These are phyloP conservation scores for Cremastinae sp. DNA, from an alignment of 2,888 invertebrate species.

Conservation along the genomic window DNA sequence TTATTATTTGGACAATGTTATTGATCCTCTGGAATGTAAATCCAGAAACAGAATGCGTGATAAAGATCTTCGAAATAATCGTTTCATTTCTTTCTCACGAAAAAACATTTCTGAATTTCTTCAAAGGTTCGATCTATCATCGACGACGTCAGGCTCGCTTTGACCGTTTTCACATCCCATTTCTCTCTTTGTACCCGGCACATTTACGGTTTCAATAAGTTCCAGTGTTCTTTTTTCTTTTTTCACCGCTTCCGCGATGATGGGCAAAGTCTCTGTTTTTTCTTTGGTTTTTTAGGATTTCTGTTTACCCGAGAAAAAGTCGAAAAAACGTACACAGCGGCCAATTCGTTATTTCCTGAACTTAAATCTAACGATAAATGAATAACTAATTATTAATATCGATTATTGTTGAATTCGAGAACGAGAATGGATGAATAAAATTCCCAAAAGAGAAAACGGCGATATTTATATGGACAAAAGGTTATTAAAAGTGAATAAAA, in stretches of 20 bases:
- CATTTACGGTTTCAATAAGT: conserved; percentile 20
- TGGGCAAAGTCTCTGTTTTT: no score
- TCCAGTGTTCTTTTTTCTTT: not conserved
- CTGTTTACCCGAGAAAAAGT: conserved; percentile 33
- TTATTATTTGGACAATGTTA: not conserved
- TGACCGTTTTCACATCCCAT: conserved; percentile 12
- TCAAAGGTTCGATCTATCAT: conserved; percentile 26
- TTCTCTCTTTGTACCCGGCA: conserved; percentile 25
- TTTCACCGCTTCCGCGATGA: no score
- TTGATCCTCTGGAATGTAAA: conserved; percentile 18
- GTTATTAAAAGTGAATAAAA: not conserved
- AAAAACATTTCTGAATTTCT: conserved; percentile 32
- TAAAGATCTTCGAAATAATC: not conserved
- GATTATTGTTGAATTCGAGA: conserved; percentile 63
- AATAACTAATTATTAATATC: conserved; percentile 54
- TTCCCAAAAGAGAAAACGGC: conserved; percentile 13
- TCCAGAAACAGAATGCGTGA: conserved; percentile 23
- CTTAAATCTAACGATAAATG: conserved; percentile 56
- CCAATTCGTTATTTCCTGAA: conserved; percentile 35
- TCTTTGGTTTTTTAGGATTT: conserved; percentile 55
- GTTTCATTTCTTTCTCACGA: not conserved
- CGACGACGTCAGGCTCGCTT: conserved; percentile 32
- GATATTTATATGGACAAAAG: not conserved
- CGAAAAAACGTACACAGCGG: conserved; percentile 25
- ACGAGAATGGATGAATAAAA: conserved; percentile 64